Conservation (phyloP, 1,140 invertebrate species). For the Ceratitis capitata region DNA sequence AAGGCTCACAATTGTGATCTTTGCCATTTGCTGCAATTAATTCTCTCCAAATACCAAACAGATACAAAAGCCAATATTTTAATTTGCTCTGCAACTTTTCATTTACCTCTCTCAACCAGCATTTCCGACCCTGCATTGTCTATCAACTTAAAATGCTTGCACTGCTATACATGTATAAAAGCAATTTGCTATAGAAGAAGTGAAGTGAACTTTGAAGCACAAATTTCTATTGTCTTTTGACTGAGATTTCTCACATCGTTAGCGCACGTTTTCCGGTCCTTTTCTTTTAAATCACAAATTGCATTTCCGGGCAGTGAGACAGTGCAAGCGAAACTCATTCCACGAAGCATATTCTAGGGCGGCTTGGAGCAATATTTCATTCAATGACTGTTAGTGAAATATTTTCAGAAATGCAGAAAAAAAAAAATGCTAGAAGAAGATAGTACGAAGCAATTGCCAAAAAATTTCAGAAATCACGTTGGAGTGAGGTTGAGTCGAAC, state of each 20-base stretch:
- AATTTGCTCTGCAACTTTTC: neutral
- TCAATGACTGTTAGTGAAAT: constrained; percentile 17
- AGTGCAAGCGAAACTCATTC: neutral
- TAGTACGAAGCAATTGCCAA: no score
- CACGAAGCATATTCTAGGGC: neutral
- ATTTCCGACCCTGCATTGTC: neutral
- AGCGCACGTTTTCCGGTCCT: constrained; percentile 40
- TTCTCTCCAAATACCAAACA: constrained; percentile 24
- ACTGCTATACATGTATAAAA: neutral
- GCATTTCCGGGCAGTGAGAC: constrained; percentile 29
- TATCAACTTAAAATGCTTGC: constrained; percentile 9
- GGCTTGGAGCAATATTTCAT: constrained; percentile 1
- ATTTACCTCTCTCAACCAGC: neutral
- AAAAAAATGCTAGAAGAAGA: no score
- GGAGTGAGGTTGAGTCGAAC: no score
- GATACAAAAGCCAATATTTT: constrained; percentile 18
- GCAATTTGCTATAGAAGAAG: neutral
- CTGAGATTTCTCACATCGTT: constrained; percentile 37
- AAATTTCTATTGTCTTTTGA: constrained; percentile 32
- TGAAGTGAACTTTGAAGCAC: neutral
- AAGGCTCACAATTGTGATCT: constrained; percentile 23
- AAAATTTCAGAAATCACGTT: neutral
- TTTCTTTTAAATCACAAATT: constrained; percentile 39
- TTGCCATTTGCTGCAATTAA: constrained; percentile 23
- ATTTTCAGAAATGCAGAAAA: neutral